phyloP scores from a whole-genome alignment of 2,797 vertebrate genomes.

The Chiroxiphia lanceolata region DNA sequence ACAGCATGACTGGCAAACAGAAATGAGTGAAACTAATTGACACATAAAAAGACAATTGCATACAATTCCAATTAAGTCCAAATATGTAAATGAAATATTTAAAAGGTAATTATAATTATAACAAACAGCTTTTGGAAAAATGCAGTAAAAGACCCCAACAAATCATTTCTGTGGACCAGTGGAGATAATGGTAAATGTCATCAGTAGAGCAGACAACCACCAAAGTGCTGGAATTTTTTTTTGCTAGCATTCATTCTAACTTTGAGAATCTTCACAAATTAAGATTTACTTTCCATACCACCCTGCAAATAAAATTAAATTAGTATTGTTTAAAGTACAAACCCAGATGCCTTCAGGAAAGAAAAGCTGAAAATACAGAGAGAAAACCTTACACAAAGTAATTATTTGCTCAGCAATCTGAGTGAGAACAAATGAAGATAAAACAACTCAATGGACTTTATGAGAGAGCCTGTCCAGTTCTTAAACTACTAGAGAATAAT shows the following conservation, averaged over 20 bases:
- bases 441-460: not conserved
- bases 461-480: not conserved
- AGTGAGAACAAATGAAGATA: not conserved
- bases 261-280: not conserved
- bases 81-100: not conserved
- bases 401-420: not conserved
- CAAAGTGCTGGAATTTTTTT: not conserved
- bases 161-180: not conserved
- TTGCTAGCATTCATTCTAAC: not conserved
- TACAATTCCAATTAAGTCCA: not conserved
- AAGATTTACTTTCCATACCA: not conserved
- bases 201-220: not conserved
- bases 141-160: not conserved
- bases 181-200: not conserved
- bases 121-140: not conserved
- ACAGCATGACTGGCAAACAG: not conserved
- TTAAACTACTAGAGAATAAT: not conserved
- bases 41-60: not conserved
- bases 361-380: not conserved
- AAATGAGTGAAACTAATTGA: not conserved
- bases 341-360: not conserved
- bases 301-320: not conserved
- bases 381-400: not conserved
- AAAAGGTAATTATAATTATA: not conserved
- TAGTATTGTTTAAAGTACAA: not conserved